Conservation (phyloP, 2,888 invertebrate species). For the Masnerella sp. region DNA sequence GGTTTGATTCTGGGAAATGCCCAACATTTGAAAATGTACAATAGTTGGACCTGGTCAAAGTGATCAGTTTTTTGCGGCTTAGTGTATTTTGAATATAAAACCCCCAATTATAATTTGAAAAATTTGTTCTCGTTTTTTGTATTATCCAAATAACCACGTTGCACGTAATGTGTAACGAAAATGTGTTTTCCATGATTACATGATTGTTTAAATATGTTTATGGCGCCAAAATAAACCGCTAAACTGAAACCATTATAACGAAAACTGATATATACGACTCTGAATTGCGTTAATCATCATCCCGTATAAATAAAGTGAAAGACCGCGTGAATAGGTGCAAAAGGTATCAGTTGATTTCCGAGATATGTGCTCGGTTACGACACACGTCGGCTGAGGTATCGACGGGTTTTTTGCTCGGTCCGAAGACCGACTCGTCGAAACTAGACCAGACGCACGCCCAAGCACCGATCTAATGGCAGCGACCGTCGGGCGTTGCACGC, state of each 20-base stretch:
- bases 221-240: slow-evolving; percentile 10
- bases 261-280: slow-evolving; percentile 29
- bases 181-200: too few species aligned
- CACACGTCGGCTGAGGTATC: slow-evolving; percentile 20
- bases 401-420: slow-evolving; percentile 35
- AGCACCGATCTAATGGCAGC: slow-evolving; percentile 15
- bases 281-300: slow-evolving; percentile 33
- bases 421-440: slow-evolving; percentile 30
- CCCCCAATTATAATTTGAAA: too few species aligned
- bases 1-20: too few species aligned
- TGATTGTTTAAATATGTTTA: slow-evolving; percentile 20
- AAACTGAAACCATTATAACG: slow-evolving; percentile 31
- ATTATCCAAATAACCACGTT: too few species aligned
- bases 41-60: too few species aligned
- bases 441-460: slow-evolving; percentile 35
- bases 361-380: slow-evolving; percentile 39
- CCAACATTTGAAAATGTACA: too few species aligned
- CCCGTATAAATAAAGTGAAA: slow-evolving; percentile 32
- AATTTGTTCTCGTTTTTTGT: too few species aligned
- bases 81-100: too few species aligned
- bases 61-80: too few species aligned
- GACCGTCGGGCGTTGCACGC: slow-evolving; percentile 8
- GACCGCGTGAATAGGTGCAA: slow-evolving; percentile 29
- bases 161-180: too few species aligned
- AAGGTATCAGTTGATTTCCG: slow-evolving; percentile 40